These are phyloP conservation scores for Vesta saturnalis DNA, from an alignment of 2,888 invertebrate genomes.

Conservation along the genomic window DNA sequence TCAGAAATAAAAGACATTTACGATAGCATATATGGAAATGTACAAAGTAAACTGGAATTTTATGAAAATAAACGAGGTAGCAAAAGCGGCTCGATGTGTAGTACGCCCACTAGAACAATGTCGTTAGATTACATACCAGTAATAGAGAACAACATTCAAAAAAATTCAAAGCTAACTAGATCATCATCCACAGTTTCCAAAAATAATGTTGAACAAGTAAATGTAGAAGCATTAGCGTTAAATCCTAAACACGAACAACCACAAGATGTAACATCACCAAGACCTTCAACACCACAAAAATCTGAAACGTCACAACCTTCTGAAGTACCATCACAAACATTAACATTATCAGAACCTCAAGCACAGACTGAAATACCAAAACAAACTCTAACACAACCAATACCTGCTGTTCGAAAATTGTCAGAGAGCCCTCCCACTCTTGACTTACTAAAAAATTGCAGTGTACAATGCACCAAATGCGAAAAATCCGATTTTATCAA, in stretches of 20 bases:
- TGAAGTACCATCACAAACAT: no score
- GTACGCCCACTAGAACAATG: neutral
- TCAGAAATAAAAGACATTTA: slow-evolving; percentile 33
- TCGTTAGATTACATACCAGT: neutral
- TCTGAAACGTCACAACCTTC: no score
- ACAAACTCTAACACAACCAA: neutral
- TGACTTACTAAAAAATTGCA: slow-evolving; percentile 14
- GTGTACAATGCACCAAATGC: slow-evolving; percentile 13
- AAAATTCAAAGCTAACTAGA: no score
- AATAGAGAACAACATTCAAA: neutral
- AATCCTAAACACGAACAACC: no score
- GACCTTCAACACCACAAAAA: no score
- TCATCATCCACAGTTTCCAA: neutral
- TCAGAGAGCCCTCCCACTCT: neutral
- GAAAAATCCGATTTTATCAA: slow-evolving; percentile 15
- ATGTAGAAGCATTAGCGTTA: no score
- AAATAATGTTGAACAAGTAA: neutral
- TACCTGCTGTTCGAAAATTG: neutral
- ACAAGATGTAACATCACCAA: no score
- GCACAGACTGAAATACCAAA: no score
- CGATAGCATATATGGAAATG: slow-evolving; percentile 30
- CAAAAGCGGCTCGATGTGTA: neutral
- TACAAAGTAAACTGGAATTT: slow-evolving; percentile 26
- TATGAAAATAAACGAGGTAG: slow-evolving; percentile 18
- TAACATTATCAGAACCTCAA: no score